Evolutionary conservation across 1,140 invertebrate species (phyloP).

Genomic region (Dinoponera quadriceps): DNA sequence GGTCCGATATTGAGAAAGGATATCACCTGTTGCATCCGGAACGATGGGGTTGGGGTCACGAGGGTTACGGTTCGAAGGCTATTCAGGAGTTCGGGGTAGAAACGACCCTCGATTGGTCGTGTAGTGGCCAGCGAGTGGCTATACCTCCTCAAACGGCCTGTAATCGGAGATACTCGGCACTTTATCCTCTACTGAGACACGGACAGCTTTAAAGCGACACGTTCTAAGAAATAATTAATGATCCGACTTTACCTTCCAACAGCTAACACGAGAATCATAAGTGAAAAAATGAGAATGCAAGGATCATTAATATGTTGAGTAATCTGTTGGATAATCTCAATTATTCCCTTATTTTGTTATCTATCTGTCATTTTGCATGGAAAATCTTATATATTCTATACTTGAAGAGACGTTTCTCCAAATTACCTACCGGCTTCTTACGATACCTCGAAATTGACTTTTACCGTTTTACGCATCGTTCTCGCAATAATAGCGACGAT

Average conservation of each 20-base stretch:
- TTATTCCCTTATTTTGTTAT: conserved; percentile 8
- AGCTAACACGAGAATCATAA: not conserved
- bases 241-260: too few relatives aligned
- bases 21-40: conserved; percentile 84
- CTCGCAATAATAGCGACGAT: conserved; percentile 17
- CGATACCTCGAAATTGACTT: not conserved
- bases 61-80: conserved; percentile 83
- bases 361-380: not conserved
- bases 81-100: conserved; percentile 83
- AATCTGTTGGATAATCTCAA: not conserved
- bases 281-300: not conserved
- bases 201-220: conserved; percentile 15
- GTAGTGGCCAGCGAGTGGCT: conserved; percentile 81
- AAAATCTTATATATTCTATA: not conserved
- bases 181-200: conserved; percentile 49
- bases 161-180: conserved; percentile 73
- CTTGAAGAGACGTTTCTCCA: not conserved
- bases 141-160: conserved; percentile 76
- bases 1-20: conserved; percentile 85
- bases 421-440: not conserved
- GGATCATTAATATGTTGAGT: not conserved
- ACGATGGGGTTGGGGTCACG: conserved; percentile 83
- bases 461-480: not conserved
- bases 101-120: conserved; percentile 81
- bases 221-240: not conserved